Conservation (phyloP, 2,113 vertebrate genomes). For the Mormyrus iriodes region DNA sequence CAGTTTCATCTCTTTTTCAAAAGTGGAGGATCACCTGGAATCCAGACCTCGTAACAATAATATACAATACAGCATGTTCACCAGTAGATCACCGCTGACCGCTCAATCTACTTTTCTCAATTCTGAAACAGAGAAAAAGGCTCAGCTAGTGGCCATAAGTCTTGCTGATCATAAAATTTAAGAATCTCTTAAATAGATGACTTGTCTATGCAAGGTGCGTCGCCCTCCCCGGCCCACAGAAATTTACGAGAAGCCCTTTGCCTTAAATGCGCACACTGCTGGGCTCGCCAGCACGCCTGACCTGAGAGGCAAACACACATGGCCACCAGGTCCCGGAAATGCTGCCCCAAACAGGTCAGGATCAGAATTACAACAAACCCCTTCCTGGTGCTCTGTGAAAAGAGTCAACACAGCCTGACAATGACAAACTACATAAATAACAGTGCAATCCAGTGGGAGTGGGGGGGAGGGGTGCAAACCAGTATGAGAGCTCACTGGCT, state of each 20-base stretch:
- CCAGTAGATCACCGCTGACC: background rate
- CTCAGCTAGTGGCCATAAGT: background rate
- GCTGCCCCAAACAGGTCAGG: background rate
- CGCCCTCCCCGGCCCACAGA: background rate
- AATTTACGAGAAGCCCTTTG: background rate
- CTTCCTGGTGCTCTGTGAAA: background rate
- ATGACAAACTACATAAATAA: background rate
- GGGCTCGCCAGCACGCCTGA: background rate
- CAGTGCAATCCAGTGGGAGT: background rate
- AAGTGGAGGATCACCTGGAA: background rate
- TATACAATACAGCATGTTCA: background rate
- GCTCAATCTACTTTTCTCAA: background rate
- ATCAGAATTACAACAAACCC: background rate
- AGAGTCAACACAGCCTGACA: background rate
- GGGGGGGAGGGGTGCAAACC: background rate
- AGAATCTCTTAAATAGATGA: constrained; percentile 11
- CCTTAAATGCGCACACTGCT: background rate
- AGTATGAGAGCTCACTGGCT: background rate
- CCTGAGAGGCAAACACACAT: background rate
- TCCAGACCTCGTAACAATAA: background rate
- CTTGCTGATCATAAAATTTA: constrained; percentile 8
- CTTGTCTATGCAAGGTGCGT: background rate
- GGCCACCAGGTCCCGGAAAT: background rate
- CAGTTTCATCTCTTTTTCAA: background rate
- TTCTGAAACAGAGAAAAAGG: background rate